phyloP scores from a whole-genome alignment of 2,888 invertebrate genomes.

The Cabera pusaria region DNA sequence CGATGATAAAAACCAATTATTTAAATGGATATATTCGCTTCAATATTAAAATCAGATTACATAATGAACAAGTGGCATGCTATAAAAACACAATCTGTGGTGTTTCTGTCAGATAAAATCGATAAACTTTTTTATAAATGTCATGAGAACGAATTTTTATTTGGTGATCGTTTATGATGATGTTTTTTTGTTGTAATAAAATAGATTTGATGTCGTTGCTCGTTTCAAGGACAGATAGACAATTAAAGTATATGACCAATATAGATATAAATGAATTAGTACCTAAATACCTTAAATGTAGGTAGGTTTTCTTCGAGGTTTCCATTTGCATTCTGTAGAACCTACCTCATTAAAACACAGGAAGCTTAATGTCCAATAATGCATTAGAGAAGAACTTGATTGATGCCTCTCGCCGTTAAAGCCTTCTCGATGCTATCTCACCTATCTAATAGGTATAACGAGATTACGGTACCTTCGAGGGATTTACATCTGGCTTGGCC shows the following conservation, averaged over 20 bases:
- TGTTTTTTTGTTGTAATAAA: slow-evolving; percentile 35
- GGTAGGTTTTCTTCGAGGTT: not conserved
- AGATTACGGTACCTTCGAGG: slow-evolving; percentile 66
- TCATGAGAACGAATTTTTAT: slow-evolving; percentile 36
- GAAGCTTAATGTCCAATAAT: slow-evolving; percentile 46
- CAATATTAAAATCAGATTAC: slow-evolving; percentile 23
- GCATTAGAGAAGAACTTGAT: slow-evolving; percentile 52
- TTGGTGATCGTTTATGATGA: slow-evolving; percentile 30
- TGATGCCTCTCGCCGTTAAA: slow-evolving; percentile 67
- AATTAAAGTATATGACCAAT: slow-evolving; percentile 33
- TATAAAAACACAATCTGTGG: slow-evolving; percentile 32
- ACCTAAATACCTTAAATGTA: not conserved
- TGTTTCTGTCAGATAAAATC: slow-evolving; percentile 29
- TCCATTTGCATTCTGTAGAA: slow-evolving; percentile 11
- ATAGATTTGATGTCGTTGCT: slow-evolving; percentile 44
- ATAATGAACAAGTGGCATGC: slow-evolving; percentile 29
- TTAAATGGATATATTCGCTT: slow-evolving; percentile 14
- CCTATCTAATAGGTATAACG: slow-evolving; percentile 68
- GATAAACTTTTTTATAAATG: slow-evolving; percentile 33
- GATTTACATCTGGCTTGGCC: slow-evolving; percentile 58
- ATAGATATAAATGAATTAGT: slow-evolving; percentile 18
- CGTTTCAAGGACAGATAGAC: slow-evolving; percentile 44
- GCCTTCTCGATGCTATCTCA: slow-evolving; percentile 61
- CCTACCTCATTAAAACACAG: slow-evolving; percentile 38
- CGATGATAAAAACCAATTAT: slow-evolving; percentile 15